Conservation (phyloP, 2,888 invertebrate genomes). For the Trachelus iudaicus region DNA sequence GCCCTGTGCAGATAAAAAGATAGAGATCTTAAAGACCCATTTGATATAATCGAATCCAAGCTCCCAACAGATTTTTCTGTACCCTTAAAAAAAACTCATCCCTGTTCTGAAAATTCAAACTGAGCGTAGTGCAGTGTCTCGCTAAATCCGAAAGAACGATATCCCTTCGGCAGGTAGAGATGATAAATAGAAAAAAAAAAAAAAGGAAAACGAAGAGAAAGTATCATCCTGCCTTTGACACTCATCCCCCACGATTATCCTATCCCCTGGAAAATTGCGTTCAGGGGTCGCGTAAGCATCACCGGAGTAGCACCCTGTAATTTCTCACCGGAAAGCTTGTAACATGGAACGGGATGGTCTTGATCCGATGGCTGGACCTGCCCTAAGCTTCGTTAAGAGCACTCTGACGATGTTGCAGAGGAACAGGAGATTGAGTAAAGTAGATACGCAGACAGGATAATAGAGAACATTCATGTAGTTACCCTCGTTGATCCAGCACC, state of each 20-base stretch:
- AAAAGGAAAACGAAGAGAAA: not conserved
- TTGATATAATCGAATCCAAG: not conserved
- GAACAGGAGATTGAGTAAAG: constrained; percentile 85
- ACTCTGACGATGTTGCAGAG: constrained; percentile 92
- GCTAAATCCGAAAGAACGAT: not conserved
- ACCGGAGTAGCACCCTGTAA: not conserved
- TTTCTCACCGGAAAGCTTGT: constrained; percentile 76
- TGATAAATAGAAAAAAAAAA: not conserved
- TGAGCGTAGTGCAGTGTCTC: not conserved
- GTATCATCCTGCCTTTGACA: not conserved
- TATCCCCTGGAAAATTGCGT: not conserved
- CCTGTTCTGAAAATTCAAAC: not conserved
- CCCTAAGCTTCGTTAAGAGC: constrained; percentile 83
- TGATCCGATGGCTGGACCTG: constrained; percentile 73
- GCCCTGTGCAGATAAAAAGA: constrained; percentile 70
- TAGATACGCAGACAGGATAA: constrained; percentile 82
- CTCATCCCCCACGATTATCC: not conserved
- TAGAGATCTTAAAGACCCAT: not conserved
- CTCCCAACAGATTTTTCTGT: not conserved
- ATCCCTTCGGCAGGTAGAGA: not conserved
- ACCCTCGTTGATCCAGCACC: constrained; percentile 84
- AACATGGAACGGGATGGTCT: constrained; percentile 78
- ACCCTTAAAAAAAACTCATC: not conserved
- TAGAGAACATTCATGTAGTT: constrained; percentile 79
- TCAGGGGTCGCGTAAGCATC: not conserved